Evolutionary conservation across 2,888 invertebrate species (phyloP).

Genomic region (Maniola hyperantus): DNA sequence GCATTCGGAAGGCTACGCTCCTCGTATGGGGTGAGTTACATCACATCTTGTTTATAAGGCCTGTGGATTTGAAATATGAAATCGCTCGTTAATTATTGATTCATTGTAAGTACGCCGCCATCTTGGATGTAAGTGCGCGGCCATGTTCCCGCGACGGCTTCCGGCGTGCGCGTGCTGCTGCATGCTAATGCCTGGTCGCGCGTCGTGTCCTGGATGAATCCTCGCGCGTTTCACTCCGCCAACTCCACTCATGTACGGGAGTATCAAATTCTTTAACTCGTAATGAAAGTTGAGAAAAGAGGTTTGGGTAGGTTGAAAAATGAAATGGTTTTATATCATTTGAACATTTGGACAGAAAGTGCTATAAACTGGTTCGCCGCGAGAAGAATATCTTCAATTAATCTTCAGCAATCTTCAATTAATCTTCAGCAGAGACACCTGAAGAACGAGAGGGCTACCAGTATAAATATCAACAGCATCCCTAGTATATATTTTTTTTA

Average conservation of each 20-base stretch:
- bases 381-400: no score
- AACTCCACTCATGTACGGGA: slow-evolving; percentile 5
- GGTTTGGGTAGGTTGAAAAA: no score
- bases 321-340: no score
- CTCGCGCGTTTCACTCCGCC: slow-evolving; percentile 22
- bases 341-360: no score
- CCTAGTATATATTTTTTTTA: no score
- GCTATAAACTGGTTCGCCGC: no score
- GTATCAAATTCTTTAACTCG: background rate
- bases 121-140: slow-evolving; percentile 73
- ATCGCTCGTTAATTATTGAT: slow-evolving; percentile 80
- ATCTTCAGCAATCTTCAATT: no score
- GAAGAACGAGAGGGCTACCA: no score
- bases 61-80: slow-evolving; percentile 75
- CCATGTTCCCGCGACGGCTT: slow-evolving; percentile 76
- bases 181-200: slow-evolving; percentile 74
- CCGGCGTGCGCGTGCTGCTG: slow-evolving; percentile 75
- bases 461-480: no score
- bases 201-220: slow-evolving; percentile 25
- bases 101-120: slow-evolving; percentile 67
- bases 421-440: no score
- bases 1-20: slow-evolving; percentile 60
- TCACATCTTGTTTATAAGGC: slow-evolving; percentile 69
- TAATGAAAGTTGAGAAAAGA: no score
- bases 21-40: slow-evolving; percentile 69